Base-by-base conservation (phyloP, 2,888 invertebrate species). In the Polydesmus complanatus region DNA sequence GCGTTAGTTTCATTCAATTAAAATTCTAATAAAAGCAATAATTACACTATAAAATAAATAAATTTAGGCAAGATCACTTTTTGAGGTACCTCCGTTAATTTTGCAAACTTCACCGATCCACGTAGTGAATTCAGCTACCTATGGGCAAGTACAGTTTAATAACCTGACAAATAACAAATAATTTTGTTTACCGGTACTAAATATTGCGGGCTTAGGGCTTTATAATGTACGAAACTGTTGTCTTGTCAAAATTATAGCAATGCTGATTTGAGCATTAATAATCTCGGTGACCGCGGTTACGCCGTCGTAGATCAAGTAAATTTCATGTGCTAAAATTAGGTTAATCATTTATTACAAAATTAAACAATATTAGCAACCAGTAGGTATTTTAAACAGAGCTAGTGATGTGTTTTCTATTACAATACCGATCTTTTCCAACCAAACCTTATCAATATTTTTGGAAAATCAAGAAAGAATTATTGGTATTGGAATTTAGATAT, bases 391-490 rank as follows among this genome's bases (percentile, higher is more conserved):
- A 14, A 69, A 68, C n/a, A 62, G 73, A 49, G 66, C 68, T 54
- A 68, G 69, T 56, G 63, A 65, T 3, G 65, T 70, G 37, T 67
- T 62, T 48, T 64, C 68, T 1, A 60, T 71, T 18, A 69, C 71
- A 3, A 58, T 81, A 1, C 75, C 77, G 1, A 67, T 68, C 14
- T 27, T 63, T 8, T 60, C 68, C 68, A 71, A 71, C 1, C 68
- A 73, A 57, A 68, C 62, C n/a, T 64, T 77, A 14, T 68, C 70
- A 64, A 69, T 79, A 51, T 65, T 79, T 22, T 77, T 79, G 0
- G 92, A 93, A 74, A 89, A 86, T 72, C 87, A 87, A 77, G 93
- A 92, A 11, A 79, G 90, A 58, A 80, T 87, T n/a, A n/a, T n/a
- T 53, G 88, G 88, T 72, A 88, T 75, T 68, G 74, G 74, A 48